A percentile compares a stretch with the other conserved stretches of the same genome.
Evolutionary conservation across 1,140 invertebrate species (phyloP).

Genomic region (Drosophila nannoptera): DNA sequence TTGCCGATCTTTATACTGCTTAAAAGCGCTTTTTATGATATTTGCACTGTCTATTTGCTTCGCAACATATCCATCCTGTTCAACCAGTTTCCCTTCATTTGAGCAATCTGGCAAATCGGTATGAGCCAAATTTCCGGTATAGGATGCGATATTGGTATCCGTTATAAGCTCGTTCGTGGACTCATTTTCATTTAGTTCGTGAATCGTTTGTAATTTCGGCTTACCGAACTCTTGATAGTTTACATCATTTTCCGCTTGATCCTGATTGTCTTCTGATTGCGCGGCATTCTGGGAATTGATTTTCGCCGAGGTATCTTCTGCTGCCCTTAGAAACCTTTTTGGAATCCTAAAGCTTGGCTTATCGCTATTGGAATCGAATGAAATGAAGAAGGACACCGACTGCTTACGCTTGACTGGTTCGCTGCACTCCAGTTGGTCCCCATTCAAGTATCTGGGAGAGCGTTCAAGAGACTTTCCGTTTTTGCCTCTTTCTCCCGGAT

Average conservation of each 20-base stretch:
- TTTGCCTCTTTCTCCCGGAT: background rate
- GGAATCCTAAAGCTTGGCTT: slow-evolving; percentile 52
- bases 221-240: slow-evolving; percentile 36
- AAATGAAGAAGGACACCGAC: slow-evolving; percentile 54
- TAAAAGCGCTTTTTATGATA: slow-evolving; percentile 48
- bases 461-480: slow-evolving; percentile 15
- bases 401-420: slow-evolving; percentile 32
- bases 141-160: background rate
- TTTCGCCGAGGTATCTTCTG: too few species aligned
- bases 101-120: background rate
- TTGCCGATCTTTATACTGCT: slow-evolving; percentile 1
- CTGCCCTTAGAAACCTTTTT: slow-evolving; percentile 38
- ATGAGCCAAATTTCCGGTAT: background rate
- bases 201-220: slow-evolving; percentile 57
- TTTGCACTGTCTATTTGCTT: slow-evolving; percentile 17
- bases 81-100: background rate
- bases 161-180: slow-evolving; percentile 9
- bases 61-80: background rate
- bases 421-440: slow-evolving; percentile 9
- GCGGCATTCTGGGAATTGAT: background rate
- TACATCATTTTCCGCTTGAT: slow-evolving; percentile 26
- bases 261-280: slow-evolving; percentile 25
- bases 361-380: slow-evolving; percentile 54
- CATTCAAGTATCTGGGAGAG: slow-evolving; percentile 43
- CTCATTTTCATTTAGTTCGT: slow-evolving; percentile 61